Evolutionary conservation across 2,888 invertebrate species (phyloP), one percentile per base, ranked within the genome.

Genomic region (Cinara cedri): DNA sequence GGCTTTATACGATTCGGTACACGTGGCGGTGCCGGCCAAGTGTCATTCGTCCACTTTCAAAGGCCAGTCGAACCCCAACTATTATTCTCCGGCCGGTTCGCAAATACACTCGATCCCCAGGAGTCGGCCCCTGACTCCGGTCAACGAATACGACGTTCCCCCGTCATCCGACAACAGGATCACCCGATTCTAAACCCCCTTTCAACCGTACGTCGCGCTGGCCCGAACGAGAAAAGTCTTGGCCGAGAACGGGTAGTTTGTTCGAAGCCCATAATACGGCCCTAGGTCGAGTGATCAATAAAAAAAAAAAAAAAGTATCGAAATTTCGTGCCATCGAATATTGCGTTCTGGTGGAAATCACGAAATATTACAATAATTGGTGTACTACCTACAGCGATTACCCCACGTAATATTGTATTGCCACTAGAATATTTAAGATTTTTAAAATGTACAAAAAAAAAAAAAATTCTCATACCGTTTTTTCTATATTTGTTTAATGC

Each of bases 1-100:
- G 66, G 84, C 84, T 13, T 82, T 85, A 10, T 85, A 85, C 72
- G 85, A 84, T 81, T 83, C 84, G 16, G 84, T 84, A 0, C 81
- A 82, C 72, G 74, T 82, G 57, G 62, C 72, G 19, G 54, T 75
- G 0, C 82, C 83, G 3, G 34, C 34, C 62, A 82, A 82, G 57
- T 78, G 78, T 9, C 65, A 65, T 13, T 65, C 74, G 63, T 34
- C 78, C 71, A 82, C 81, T 21, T 72, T 74, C 49, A 78, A 44
- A 8, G 82, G 82, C 46, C 72, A 81, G 46, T 24, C 68, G 13
- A 82, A 82, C 70, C 84, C 84, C 13, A 85, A 84, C 81, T 84
- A 83, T 80, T 84, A 84, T 46, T 82, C 83, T 24, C 84, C 83
- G 54, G 81, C 83, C 16, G 83, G 84, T 9, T 82, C 82, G 19